A percentile compares a stretch with the other conserved stretches of the same genome.
Evolutionary conservation across 2,113 vertebrate species (phyloP).

Genomic region (Ammospiza caudacuta): DNA sequence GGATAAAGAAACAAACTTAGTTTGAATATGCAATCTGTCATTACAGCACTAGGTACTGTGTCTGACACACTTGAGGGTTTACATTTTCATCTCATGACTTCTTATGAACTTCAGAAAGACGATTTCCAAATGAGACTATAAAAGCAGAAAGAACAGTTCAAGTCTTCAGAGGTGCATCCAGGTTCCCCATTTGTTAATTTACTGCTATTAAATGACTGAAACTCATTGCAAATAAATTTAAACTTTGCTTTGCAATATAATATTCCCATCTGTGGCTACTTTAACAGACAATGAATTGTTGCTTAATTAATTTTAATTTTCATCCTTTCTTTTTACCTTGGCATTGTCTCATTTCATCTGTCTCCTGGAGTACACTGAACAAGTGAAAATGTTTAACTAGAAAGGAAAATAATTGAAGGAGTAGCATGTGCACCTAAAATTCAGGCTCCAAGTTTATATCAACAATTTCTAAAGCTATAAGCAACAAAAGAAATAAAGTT

Average conservation of each 20-base stretch:
- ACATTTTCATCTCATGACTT: not conserved
- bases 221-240: not conserved
- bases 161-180: not conserved
- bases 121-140: not conserved
- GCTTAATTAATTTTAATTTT: not conserved
- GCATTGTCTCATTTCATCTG: not conserved
- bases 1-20: not conserved
- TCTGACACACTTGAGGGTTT: not conserved
- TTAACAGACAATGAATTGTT: not conserved
- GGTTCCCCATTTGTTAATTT: not conserved
- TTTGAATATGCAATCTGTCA: not conserved
- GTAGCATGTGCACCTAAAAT: not conserved
- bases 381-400: not conserved
- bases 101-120: not conserved
- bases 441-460: not conserved
- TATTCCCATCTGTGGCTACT: not conserved
- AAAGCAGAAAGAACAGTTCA: not conserved
- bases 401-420: not conserved
- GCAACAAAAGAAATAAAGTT: not conserved
- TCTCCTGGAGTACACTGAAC: not conserved
- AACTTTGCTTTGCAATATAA: not conserved
- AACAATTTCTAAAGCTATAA: not conserved
- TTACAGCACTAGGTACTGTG: not conserved
- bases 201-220: not conserved
- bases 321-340: not conserved